Conservation (phyloP, 2,113 vertebrate species). For the Chelonoidis abingdonii region DNA sequence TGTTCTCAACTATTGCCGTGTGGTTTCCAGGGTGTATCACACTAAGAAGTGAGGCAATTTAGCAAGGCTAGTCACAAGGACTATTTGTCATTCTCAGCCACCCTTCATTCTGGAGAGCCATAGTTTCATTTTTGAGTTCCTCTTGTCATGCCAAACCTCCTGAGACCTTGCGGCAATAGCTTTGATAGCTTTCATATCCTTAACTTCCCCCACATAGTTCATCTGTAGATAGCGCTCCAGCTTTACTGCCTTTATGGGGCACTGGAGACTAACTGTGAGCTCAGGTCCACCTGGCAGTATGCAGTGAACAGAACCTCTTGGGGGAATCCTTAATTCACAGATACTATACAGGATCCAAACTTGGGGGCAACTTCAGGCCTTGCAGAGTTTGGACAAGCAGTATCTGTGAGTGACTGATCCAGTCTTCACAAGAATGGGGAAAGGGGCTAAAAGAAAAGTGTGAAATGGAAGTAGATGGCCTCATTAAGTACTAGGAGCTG, state of each 20-base stretch:
- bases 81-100: background rate
- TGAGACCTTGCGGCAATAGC: rapidly evolving
- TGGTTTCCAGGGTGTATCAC: background rate
- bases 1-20: background rate
- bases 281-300: too few species aligned
- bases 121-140: background rate
- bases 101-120: background rate
- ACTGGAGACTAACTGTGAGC: too few species aligned
- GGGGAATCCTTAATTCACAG: background rate
- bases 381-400: background rate
- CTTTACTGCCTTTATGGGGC: too few species aligned
- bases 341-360: background rate
- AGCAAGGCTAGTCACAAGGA: background rate
- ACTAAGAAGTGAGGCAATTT: background rate
- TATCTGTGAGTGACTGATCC: background rate
- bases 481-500: background rate
- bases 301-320: too few species aligned
- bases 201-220: background rate
- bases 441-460: background rate
- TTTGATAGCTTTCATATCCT: background rate
- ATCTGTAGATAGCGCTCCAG: too few species aligned
- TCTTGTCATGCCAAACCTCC: background rate
- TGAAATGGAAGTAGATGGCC: background rate
- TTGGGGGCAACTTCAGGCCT: rapidly evolving
- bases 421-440: background rate